Evolutionary conservation across 2,888 invertebrate species (phyloP).

Genomic region (Anthrax anthrax): DNA sequence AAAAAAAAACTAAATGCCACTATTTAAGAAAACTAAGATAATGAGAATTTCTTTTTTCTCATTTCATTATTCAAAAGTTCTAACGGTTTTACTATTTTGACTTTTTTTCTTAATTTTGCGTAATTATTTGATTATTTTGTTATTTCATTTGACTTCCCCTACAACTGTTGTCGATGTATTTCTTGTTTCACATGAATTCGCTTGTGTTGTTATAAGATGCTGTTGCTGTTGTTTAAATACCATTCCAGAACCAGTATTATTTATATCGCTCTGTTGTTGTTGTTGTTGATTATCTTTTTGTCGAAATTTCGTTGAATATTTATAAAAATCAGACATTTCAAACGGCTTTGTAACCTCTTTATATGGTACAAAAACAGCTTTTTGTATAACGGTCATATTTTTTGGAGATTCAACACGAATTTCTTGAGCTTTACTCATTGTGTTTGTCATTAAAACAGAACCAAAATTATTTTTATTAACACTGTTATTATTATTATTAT

Average conservation of each 20-base stretch:
- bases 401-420: slow-evolving; percentile 61
- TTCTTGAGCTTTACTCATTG: slow-evolving; percentile 22
- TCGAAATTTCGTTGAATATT: slow-evolving; percentile 88
- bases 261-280: slow-evolving; percentile 4
- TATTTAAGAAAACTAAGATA: too few species aligned
- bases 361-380: slow-evolving; percentile 80
- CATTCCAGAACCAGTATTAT: not conserved
- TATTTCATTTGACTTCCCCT: not conserved
- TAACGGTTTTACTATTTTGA: too few species aligned
- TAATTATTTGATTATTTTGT: not conserved
- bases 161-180: not conserved
- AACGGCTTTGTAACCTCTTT: slow-evolving; percentile 92
- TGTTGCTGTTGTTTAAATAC: slow-evolving; percentile 1
- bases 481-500: slow-evolving; percentile 5
- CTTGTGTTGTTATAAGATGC: not conserved
- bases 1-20: too few species aligned
- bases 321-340: slow-evolving; percentile 96
- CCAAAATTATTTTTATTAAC: slow-evolving; percentile 1
- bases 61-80: not conserved
- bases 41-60: not conserved
- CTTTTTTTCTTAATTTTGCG: too few species aligned
- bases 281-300: slow-evolving; percentile 38
- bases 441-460: not conserved
- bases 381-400: slow-evolving; percentile 72
- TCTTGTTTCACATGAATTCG: not conserved